Percentiles rank a stretch among this genome's conserved stretches.
Evolutionary conservation across 2,113 vertebrate species (phyloP).

Genomic region (Sinocyclocheilus maitianheensis): DNA sequence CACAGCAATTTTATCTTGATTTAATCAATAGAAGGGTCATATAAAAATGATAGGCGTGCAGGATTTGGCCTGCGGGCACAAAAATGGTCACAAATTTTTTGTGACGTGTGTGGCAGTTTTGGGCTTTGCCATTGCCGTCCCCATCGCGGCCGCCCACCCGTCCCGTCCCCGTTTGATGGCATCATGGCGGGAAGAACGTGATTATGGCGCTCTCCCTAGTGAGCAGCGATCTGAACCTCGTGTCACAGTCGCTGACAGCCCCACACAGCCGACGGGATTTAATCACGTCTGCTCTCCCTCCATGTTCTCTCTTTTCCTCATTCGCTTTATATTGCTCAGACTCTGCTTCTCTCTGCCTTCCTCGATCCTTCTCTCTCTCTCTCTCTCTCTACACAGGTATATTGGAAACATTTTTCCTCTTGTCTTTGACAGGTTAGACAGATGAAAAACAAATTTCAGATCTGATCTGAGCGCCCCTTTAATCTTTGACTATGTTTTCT

Average conservation of each 20-base stretch:
- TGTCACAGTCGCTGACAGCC: constrained; percentile 55
- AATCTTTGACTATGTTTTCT: constrained; percentile 72
- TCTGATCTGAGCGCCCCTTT: constrained; percentile 76
- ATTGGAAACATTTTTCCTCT: constrained; percentile 56
- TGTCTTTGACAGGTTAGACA: constrained; percentile 64
- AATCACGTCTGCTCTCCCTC: constrained; percentile 45
- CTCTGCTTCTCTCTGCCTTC: constrained; percentile 20
- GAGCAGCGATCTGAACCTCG: constrained; percentile 40
- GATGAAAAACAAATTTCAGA: constrained; percentile 74
- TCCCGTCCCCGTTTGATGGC: constrained; percentile 55
- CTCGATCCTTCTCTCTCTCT: constrained; percentile 63
- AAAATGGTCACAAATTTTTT: constrained; percentile 5
- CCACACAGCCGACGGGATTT: constrained; percentile 55
- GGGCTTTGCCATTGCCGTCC: not conserved
- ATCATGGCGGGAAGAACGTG: constrained; percentile 48
- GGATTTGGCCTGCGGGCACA: not conserved
- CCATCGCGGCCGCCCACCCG: not conserved
- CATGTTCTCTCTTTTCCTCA: constrained; percentile 53
- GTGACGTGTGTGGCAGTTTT: not conserved
- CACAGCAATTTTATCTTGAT: not conserved
- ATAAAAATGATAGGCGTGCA: constrained; percentile 16
- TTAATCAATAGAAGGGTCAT: constrained; percentile 8
- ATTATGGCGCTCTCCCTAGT: constrained; percentile 53
- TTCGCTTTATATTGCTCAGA: constrained; percentile 22
- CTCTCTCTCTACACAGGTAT: constrained; percentile 57